Evolutionary conservation across 2,113 vertebrate genomes (phyloP).

Genomic region (Osmerus eperlanus): DNA sequence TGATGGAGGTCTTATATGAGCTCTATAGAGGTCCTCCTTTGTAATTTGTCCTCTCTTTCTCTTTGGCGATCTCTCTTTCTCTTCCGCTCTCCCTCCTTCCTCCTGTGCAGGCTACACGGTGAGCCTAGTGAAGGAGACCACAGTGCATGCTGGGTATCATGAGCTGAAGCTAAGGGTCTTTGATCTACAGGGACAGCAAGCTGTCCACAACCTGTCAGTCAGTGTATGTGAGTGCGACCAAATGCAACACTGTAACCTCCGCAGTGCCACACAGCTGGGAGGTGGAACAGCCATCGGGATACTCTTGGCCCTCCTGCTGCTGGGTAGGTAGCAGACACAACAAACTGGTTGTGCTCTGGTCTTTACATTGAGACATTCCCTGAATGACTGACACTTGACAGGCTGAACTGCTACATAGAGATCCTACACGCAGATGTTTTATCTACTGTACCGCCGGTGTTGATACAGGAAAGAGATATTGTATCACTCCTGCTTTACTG

Average conservation of each 20-base stretch:
- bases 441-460: not conserved
- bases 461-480: not conserved
- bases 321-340: constrained; percentile 46
- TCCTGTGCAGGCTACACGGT: constrained; percentile 44
- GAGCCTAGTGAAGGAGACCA: constrained; percentile 47
- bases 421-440: too few relatives aligned
- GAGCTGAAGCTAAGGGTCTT: constrained; percentile 48
- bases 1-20: too few relatives aligned
- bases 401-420: too few relatives aligned
- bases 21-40: not conserved
- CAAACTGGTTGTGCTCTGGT: not conserved
- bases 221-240: constrained; percentile 60
- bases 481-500: too few relatives aligned
- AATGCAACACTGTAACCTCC: constrained; percentile 14
- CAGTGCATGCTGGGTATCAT: constrained; percentile 34
- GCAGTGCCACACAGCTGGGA: not conserved
- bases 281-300: not conserved
- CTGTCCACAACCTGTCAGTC: constrained; percentile 53
- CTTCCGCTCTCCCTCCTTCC: not conserved
- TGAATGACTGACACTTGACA: too few relatives aligned
- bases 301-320: constrained; percentile 32
- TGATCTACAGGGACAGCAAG: constrained; percentile 44
- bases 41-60: not conserved
- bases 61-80: not conserved
- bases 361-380: too few relatives aligned